Conservation (phyloP, 2,797 vertebrate species). For the Enteromius afrohamiltoni region DNA sequence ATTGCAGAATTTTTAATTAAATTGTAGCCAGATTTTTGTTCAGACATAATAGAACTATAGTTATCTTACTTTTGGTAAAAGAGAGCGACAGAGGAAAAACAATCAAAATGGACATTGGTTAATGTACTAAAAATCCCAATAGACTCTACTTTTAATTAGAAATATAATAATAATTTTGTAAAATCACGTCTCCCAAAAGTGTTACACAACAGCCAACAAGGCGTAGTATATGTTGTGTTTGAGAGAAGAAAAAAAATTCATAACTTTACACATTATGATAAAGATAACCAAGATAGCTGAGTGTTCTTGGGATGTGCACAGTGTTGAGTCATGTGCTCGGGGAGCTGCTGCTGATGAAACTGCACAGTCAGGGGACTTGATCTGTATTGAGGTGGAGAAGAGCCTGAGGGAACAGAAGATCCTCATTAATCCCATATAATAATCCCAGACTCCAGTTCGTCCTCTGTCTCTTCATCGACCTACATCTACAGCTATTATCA, state of each 20-base stretch:
- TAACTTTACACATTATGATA: background rate
- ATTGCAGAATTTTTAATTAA: background rate
- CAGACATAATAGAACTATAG: background rate
- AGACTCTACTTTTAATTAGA: background rate
- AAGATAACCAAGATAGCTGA: background rate
- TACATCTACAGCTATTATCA: slow-evolving; percentile 42
- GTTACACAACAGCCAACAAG: background rate
- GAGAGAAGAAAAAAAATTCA: background rate
- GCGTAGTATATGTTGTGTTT: background rate
- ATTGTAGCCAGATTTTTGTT: background rate
- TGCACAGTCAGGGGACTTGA: slow-evolving; percentile 49
- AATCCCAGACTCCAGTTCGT: slow-evolving; percentile 40
- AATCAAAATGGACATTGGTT: background rate
- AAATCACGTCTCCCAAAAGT: background rate
- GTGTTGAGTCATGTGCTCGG: background rate
- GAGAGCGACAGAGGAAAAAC: too few relatives aligned
- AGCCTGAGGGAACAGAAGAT: slow-evolving; percentile 43
- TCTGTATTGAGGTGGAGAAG: slow-evolving; percentile 43
- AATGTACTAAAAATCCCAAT: background rate
- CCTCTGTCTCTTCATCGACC: slow-evolving; percentile 34
- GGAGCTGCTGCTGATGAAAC: slow-evolving; percentile 38
- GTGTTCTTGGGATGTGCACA: background rate
- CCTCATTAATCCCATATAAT: slow-evolving; percentile 52
- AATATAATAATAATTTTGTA: background rate
- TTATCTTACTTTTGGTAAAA: background rate